These are phyloP conservation scores for Chionomys nivalis DNA, from an alignment of 2,113 vertebrate species.

Conservation along the genomic window DNA sequence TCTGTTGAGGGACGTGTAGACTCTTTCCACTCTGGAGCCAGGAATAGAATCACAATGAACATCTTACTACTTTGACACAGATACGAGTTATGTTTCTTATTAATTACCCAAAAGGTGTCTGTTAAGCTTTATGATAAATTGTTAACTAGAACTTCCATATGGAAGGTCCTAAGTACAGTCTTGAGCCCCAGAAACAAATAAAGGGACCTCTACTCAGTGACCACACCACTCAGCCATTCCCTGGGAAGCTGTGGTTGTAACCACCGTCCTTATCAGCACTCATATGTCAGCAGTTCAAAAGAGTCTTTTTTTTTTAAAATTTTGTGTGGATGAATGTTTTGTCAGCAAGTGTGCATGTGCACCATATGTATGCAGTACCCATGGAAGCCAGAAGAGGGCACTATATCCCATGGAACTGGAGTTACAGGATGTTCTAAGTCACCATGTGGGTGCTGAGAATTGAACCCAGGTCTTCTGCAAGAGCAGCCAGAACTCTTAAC, in stretches of 20 bases:
- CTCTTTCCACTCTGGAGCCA: accelerated
- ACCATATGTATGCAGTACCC: neutral
- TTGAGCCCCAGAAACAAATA: neutral
- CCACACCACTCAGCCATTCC: neutral
- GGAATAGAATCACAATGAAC: accelerated
- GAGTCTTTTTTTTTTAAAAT: neutral
- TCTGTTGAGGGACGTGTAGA: neutral
- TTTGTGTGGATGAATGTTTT: neutral
- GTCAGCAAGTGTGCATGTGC: neutral
- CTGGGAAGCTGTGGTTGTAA: neutral
- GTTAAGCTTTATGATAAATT: neutral
- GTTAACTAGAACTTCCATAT: neutral
- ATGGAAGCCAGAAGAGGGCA: neutral
- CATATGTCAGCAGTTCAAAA: neutral
- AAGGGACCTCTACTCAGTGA: no score
- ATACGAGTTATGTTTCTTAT: neutral
- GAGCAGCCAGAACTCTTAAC: no score
- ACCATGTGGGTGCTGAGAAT: neutral
- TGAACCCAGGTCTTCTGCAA: neutral
- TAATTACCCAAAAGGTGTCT: no score
- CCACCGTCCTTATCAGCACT: neutral
- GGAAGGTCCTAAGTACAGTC: neutral
- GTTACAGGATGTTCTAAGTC: neutral
- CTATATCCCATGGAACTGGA: neutral
- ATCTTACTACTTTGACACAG: accelerated